Percentiles rank a stretch among this genome's conserved stretches.
Conservation (phyloP, 2,888 invertebrate genomes). For the Eurytoma californica region DNA sequence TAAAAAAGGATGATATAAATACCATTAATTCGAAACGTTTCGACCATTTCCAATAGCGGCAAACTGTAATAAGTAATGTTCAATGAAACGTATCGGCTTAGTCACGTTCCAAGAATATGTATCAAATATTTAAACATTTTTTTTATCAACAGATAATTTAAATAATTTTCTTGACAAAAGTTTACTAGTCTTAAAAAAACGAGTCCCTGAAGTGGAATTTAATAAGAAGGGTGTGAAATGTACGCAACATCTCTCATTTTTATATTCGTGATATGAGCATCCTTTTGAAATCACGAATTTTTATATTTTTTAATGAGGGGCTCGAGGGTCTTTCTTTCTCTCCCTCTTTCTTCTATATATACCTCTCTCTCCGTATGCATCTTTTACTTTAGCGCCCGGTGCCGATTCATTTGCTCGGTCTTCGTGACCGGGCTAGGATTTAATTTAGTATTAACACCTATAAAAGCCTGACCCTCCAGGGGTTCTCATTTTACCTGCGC, state of each 20-base stretch:
- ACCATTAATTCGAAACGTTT: conserved; percentile 3
- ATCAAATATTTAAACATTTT: no score
- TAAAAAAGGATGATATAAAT: neutral
- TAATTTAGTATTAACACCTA: conserved; percentile 67
- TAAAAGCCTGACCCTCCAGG: conserved; percentile 59
- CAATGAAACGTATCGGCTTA: no score
- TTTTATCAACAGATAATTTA: no score
- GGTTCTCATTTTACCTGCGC: conserved; percentile 58
- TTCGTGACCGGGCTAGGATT: conserved; percentile 60
- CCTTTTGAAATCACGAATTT: conserved; percentile 70
- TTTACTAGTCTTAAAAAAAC: no score
- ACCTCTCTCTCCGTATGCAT: conserved; percentile 37
- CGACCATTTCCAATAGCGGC: conserved; percentile 1
- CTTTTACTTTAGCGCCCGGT: conserved; percentile 54
- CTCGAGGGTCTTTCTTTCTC: conserved; percentile 40
- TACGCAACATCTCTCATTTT: conserved; percentile 47
- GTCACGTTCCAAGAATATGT: no score
- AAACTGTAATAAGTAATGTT: neutral
- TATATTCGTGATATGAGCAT: conserved; percentile 54
- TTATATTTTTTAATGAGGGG: conserved; percentile 61
- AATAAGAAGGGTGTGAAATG: conserved; percentile 37
- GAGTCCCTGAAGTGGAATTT: no score
- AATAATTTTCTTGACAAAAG: no score
- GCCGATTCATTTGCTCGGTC: conserved; percentile 54
- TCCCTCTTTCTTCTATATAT: neutral